Base-by-base conservation (phyloP, 2,113 vertebrate species). In the Cyrtonyx montezumae region DNA sequence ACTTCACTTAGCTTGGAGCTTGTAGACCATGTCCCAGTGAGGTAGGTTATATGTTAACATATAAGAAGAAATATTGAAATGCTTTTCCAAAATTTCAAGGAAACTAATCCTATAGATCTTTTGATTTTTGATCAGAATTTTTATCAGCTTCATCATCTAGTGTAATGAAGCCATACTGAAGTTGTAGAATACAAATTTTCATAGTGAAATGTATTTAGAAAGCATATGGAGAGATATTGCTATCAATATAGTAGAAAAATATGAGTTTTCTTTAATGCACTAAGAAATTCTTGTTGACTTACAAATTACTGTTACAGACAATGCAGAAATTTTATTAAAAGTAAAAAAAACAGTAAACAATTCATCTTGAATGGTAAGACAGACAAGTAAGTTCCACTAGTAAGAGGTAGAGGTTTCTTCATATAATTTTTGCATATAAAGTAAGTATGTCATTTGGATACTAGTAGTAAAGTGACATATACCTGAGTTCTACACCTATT, bases 11-110 rank as follows among this genome's bases (percentile, higher is more conserved):
- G 1, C 36, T 3, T 77, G 12, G 53, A 45, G 21, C 19, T 43
- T 3, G 7, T 14, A 79, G 18, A 25, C 4, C 6, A 16, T 5
- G 4, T 56, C 8, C 11, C 70, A 71, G 34, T 3, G 42, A 5
- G 6, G 55, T 6, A 56, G 5, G 8, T 3, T 28, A 1, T 0
- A 6, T 11, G 1, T 43, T 58, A 56, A 11, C 37, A 48, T 37
- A 12, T 46, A 42, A 75, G 15, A 43, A 59, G 2, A 81, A 51
- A 3, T 8, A 56, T 7, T 13, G 4, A 87, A 71, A 23, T 43
- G 6, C 5, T 30, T 91, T 75, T 63, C 6, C 58, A 65, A 6
- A 2, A 73, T 63, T 48, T 48, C 9, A 69, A 20, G n/a, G 4
- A 7, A 61, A 42, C 61, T 84, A 46, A 4, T 90, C 59, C 9